Base-by-base conservation (phyloP, 2,888 invertebrate genomes). In the Cerceris rybyensis region DNA sequence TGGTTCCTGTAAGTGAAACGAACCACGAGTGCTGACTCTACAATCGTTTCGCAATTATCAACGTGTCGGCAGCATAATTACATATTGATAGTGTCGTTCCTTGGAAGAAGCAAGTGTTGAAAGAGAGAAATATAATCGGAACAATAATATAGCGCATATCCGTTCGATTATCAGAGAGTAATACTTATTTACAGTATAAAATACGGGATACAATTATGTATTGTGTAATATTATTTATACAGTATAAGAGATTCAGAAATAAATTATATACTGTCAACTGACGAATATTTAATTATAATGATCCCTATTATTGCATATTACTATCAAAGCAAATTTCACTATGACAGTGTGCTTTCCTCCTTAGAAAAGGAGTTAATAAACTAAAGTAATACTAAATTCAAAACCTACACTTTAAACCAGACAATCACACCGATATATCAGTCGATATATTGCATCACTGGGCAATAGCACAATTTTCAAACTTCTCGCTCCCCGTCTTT, bases 221-320 rank as follows among this genome's bases (percentile, higher is more conserved):
- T 71, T 75, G 78, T 78, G 71, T 80, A 80, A 80, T 78, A 80
- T 63, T 78, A 57, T 74, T 76, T 76, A 79, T 79, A 76, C 65
- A 78, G 61, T 64, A 54, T 71, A 59, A 50, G 28, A 43, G 14
- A 60, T 57, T 39, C 66, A 70, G 2, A 50, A 59, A 66, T 52
- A 54, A 74, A 55, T 42, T 71, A 59, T 64, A 67, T 52, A 13
- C 46, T 14, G 41, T 42, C n/a, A 42, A 59, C 41, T 41, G 28
- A 28, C 1, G 28, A 28, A 28, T 4, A 28, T 28, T 28, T 28
- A 28, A 28, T 28, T 28, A 28, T 4, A 28, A 28, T 28, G 28
- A 28, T 28, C 28, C 1, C 28, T 4, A 4, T 28, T 28, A 28
- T 28, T 28, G 28, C 28, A 28, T 28, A 28, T 28, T 28, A 28